Conservation (phyloP, 2,888 invertebrate species). For the Ramazzottius varieornatus region DNA sequence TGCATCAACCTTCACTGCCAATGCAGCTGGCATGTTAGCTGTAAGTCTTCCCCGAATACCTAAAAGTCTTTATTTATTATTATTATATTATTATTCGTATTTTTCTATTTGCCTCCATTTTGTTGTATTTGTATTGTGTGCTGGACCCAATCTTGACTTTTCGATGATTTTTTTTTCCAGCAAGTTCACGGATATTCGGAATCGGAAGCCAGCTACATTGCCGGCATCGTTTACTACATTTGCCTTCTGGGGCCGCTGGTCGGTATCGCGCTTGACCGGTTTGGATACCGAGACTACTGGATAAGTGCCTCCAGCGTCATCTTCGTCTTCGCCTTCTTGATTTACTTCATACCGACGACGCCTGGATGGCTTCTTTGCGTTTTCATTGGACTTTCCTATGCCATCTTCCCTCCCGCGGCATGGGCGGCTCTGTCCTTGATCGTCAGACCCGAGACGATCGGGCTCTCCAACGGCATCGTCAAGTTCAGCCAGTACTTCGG, state of each 20-base stretch:
- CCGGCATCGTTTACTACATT: background rate
- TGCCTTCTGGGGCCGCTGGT: background rate
- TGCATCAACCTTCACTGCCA: background rate
- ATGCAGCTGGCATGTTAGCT: background rate
- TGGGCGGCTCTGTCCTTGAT: background rate
- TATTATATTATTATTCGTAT: no score
- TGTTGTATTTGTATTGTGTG: no score
- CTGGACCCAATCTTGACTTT: no score
- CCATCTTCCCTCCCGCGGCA: background rate
- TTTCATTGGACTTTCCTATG: background rate
- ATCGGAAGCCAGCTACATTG: background rate
- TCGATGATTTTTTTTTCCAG: no score
- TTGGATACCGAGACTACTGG: background rate
- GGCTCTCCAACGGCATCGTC: background rate
- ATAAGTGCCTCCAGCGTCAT: background rate
- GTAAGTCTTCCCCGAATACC: no score
- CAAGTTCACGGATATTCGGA: background rate
- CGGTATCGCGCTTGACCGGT: background rate
- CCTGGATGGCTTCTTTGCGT: background rate
- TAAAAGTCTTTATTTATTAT: no score
- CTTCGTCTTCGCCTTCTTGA: background rate
- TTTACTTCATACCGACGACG: background rate
- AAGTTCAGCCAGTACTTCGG: background rate
- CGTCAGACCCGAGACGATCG: background rate
- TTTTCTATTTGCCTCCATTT: no score